These are phyloP conservation scores for Rhea americana DNA, from an alignment of 2,113 vertebrate genomes.

Conservation along the genomic window DNA sequence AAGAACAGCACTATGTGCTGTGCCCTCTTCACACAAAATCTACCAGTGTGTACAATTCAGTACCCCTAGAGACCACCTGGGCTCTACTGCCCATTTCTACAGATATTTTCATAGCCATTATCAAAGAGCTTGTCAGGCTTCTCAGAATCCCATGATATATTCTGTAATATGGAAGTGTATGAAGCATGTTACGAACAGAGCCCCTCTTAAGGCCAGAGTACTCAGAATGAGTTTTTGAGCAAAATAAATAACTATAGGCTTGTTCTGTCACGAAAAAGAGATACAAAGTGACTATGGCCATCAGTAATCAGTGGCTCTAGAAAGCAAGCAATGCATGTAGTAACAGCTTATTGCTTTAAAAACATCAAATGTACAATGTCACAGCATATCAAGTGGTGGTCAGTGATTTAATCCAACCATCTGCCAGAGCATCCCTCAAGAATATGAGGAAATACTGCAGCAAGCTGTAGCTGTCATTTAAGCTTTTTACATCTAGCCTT, in stretches of 20 bases:
- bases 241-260: too few species aligned
- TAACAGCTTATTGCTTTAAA: neutral
- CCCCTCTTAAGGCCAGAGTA: neutral
- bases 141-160: neutral
- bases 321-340: neutral
- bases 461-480: neutral
- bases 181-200: neutral
- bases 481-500: neutral
- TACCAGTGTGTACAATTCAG: neutral
- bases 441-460: neutral
- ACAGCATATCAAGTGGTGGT: neutral
- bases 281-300: neutral
- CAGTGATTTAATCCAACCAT: neutral
- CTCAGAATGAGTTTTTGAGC: neutral
- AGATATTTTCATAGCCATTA: neutral
- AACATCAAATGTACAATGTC: neutral
- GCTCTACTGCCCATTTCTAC: neutral
- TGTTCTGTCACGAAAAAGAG: neutral
- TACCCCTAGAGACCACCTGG: neutral
- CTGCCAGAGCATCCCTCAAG: neutral
- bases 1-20: neutral
- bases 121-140: neutral
- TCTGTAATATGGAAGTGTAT: neutral
- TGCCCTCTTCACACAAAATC: neutral
- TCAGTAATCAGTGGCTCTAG: neutral